A percentile compares a stretch with the other conserved stretches of the same genome.
phyloP scores from a whole-genome alignment of 2,888 invertebrate species.

The Tachina grossa region DNA sequence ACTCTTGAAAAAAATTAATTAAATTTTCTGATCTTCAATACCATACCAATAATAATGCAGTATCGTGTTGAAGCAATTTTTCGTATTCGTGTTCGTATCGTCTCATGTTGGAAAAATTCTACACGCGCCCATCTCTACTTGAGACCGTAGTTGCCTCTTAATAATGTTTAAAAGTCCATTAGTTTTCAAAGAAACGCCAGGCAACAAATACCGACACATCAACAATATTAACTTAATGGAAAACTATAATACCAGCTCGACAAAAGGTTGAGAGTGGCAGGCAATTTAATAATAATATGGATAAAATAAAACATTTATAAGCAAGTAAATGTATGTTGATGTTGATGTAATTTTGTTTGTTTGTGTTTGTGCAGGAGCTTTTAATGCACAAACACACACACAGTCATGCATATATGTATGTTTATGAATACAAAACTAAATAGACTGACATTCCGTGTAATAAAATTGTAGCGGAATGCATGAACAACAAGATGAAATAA shows the following conservation, averaged over 20 bases:
- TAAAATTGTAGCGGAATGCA: constrained; percentile 37
- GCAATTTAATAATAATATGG: constrained; percentile 35
- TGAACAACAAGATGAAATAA: background rate
- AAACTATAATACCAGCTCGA: constrained; percentile 38
- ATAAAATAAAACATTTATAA: constrained; percentile 21
- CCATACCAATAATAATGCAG: no score
- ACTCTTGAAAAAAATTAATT: no score
- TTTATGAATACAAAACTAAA: background rate
- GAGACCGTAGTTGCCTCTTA: background rate
- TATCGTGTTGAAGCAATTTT: no score
- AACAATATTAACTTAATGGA: constrained; percentile 63
- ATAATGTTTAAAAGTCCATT: constrained; percentile 52
- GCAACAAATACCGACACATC: constrained; percentile 53
- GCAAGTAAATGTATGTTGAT: background rate
- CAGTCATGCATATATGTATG: background rate
- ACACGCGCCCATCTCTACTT: no score
- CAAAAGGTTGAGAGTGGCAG: constrained; percentile 9
- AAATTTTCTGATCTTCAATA: no score
- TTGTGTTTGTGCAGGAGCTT: background rate
- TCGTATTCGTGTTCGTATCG: no score
- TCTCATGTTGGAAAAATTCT: no score
- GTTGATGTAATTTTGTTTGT: background rate
- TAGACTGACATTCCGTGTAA: constrained; percentile 42
- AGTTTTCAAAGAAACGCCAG: constrained; percentile 53
- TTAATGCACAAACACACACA: background rate